These are phyloP conservation scores for Ellobium chinense DNA, from an alignment of 2,888 invertebrate species.

Conservation along the genomic window DNA sequence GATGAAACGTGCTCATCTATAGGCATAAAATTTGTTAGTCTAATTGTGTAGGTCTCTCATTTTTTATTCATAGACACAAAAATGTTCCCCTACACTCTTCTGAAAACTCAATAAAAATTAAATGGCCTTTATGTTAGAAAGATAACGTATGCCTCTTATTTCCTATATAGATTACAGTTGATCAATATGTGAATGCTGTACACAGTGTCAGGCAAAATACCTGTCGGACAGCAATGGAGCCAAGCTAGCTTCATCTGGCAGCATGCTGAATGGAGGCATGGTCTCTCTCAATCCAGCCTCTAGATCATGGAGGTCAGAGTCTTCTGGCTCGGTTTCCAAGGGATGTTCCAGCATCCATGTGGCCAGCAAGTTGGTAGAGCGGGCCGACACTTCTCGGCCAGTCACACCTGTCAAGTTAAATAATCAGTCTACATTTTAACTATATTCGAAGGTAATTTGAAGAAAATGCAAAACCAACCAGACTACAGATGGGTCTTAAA, in stretches of 20 bases:
- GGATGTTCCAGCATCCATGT: constrained; percentile 86
- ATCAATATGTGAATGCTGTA: no score
- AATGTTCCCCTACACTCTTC: no score
- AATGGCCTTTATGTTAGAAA: no score
- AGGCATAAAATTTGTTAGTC: no score
- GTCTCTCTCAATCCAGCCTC: constrained; percentile 3
- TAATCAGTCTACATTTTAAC: no score
- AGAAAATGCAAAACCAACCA: neutral
- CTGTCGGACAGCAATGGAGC: constrained; percentile 33
- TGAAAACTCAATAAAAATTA: no score
- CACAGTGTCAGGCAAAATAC: no score
- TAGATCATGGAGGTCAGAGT: constrained; percentile 2
- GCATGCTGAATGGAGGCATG: constrained; percentile 34
- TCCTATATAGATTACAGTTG: no score
- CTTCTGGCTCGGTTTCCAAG: constrained; percentile 50
- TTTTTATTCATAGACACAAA: no score
- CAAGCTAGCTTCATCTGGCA: constrained; percentile 27
- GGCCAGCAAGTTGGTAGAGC: constrained; percentile 83
- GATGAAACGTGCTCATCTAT: no score
- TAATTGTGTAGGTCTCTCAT: no score
- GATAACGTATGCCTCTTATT: no score
- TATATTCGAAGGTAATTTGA: neutral
- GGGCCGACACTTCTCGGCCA: constrained; percentile 79
- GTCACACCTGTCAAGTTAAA: constrained; percentile 78
- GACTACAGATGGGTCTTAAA: neutral